Evolutionary conservation across 1,140 invertebrate species (phyloP).

Genomic region (Drosophila rhopaloa): DNA sequence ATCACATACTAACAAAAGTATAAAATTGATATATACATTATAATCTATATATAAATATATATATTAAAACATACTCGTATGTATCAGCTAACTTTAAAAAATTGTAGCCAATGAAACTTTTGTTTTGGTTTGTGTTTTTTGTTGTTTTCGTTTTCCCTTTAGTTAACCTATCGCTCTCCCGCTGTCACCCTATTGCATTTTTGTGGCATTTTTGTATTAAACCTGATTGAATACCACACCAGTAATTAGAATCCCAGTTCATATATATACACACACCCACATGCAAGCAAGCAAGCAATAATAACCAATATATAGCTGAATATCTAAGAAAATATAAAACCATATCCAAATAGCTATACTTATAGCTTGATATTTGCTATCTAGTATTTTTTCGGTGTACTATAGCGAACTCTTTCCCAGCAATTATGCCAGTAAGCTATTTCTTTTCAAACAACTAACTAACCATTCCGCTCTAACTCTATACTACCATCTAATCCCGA

Average conservation of each 20-base stretch:
- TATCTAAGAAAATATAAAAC: slow-evolving; percentile 17
- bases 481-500: background rate
- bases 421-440: background rate
- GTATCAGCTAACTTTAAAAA: slow-evolving; percentile 32
- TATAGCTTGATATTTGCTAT: slow-evolving; percentile 20
- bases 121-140: slow-evolving; percentile 44
- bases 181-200: slow-evolving; percentile 51
- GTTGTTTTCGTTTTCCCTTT: slow-evolving; percentile 16
- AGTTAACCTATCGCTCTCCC: slow-evolving; percentile 19
- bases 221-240: slow-evolving; percentile 13
- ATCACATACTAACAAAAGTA: slow-evolving; percentile 23
- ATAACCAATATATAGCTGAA: slow-evolving; percentile 28
- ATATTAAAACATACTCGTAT: slow-evolving; percentile 23
- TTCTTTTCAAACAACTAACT: slow-evolving; percentile 3
- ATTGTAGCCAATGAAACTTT: slow-evolving; percentile 30
- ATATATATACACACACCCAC: slow-evolving; percentile 40
- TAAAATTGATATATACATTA: slow-evolving; percentile 31
- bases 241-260: slow-evolving; percentile 24
- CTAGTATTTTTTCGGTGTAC: slow-evolving; percentile 16
- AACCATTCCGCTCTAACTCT: background rate
- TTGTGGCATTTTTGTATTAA: slow-evolving; percentile 49
- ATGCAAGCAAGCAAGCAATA: slow-evolving; percentile 56
- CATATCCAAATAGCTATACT: slow-evolving; percentile 16
- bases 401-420: slow-evolving; percentile 3
- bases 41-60: slow-evolving; percentile 29